Conservation (phyloP, 1,140 invertebrate species). For the Drosophila sproati region DNA sequence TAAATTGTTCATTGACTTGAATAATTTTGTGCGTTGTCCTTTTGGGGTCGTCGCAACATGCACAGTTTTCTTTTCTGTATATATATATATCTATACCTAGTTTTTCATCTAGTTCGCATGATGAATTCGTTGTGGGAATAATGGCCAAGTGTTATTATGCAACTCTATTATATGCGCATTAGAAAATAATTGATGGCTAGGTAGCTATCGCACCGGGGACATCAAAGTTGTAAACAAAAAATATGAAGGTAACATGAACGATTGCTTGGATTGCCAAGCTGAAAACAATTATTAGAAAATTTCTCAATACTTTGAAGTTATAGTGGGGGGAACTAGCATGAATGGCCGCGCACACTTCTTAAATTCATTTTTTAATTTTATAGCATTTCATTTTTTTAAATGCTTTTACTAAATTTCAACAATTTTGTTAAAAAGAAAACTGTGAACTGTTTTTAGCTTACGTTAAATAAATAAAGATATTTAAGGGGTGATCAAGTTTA, state of each 20-base stretch:
- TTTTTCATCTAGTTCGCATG: slow-evolving; percentile 44
- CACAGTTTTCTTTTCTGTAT: slow-evolving; percentile 53
- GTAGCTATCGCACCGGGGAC: slow-evolving; percentile 10
- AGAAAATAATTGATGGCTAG: slow-evolving; percentile 68
- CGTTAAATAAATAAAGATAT: too few relatives aligned
- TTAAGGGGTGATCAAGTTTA: too few relatives aligned
- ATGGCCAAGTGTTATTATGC: slow-evolving; percentile 52
- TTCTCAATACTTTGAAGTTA: too few relatives aligned
- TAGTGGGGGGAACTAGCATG: too few relatives aligned
- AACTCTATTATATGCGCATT: slow-evolving; percentile 75
- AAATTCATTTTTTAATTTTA: too few relatives aligned
- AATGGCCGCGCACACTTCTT: too few relatives aligned
- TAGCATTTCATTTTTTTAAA: too few relatives aligned
- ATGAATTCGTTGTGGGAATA: slow-evolving; percentile 55
- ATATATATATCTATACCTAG: neutral
- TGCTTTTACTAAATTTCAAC: too few relatives aligned
- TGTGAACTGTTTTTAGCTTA: too few relatives aligned
- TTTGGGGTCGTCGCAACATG: slow-evolving; percentile 43
- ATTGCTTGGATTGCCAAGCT: neutral
- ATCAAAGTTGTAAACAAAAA: slow-evolving; percentile 27
- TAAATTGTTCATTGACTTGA: slow-evolving; percentile 83
- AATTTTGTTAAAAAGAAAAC: too few relatives aligned
- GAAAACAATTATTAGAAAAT: too few relatives aligned
- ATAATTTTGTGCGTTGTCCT: slow-evolving; percentile 79
- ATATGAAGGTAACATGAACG: neutral